These are phyloP conservation scores for Anabas testudineus DNA, from an alignment of 2,797 vertebrate genomes.

Conservation along the genomic window DNA sequence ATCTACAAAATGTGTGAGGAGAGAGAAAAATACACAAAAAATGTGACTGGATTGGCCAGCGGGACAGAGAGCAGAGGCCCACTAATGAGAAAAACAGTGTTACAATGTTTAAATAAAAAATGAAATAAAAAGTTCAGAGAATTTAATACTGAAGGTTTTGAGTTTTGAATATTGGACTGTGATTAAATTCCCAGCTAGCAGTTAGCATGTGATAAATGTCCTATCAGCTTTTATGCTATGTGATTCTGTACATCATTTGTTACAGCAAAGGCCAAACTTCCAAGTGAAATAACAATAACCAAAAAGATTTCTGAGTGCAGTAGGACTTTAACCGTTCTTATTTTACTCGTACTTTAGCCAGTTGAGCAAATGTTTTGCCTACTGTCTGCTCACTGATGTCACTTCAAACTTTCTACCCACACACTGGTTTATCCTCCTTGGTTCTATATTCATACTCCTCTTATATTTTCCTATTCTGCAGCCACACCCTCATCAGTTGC, in stretches of 20 bases:
- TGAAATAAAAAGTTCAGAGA: too few relatives aligned
- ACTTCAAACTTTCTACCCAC: constrained; percentile 26
- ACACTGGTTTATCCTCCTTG: constrained; percentile 13
- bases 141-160: background rate
- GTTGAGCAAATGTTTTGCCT: background rate
- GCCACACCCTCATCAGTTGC: constrained; percentile 56
- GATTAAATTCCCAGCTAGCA: background rate
- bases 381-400: constrained; percentile 1
- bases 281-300: background rate
- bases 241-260: too few relatives aligned
- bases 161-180: background rate
- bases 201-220: background rate
- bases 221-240: background rate
- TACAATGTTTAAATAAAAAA: too few relatives aligned
- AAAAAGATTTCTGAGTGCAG: background rate
- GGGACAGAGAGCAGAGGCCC: constrained; percentile 1
- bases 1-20: constrained; percentile 5
- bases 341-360: background rate
- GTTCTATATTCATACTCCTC: constrained; percentile 26
- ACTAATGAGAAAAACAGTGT: constrained; percentile 8
- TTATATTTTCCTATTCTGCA: constrained; percentile 26
- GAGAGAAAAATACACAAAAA: constrained; percentile 5
- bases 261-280: background rate
- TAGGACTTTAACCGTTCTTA: background rate
- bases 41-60: constrained; percentile 26